Percentiles rank a stretch among this genome's conserved stretches.
Conservation (phyloP, 2,113 vertebrate species). For the Labeo catla region DNA sequence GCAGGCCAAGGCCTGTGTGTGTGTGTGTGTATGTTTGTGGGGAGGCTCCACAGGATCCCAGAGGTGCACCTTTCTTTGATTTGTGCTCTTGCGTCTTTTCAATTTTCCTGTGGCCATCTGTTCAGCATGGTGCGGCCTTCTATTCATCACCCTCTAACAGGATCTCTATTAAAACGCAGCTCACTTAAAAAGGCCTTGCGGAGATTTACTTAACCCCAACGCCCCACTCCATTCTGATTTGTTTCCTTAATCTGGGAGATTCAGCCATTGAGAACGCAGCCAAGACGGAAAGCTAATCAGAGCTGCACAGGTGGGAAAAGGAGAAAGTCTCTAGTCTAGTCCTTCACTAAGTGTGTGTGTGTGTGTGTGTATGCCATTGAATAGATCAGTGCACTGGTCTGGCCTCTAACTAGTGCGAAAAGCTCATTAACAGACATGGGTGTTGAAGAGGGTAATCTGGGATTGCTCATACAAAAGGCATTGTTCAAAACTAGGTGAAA, state of each 20-base stretch:
- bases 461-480: slow-evolving; percentile 39
- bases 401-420: slow-evolving; percentile 65
- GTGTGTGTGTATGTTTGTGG: slow-evolving; percentile 1
- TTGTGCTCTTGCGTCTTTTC: slow-evolving; percentile 53
- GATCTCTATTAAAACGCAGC: slow-evolving; percentile 63
- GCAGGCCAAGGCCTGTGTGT: slow-evolving; percentile 8
- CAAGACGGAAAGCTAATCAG: slow-evolving; percentile 14
- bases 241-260: slow-evolving; percentile 45
- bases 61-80: slow-evolving; percentile 57
- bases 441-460: slow-evolving; percentile 61
- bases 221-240: slow-evolving; percentile 43
- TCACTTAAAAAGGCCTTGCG: slow-evolving; percentile 57
- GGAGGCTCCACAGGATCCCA: slow-evolving; percentile 45
- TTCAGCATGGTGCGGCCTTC: slow-evolving; percentile 37
- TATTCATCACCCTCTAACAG: slow-evolving; percentile 66
- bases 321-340: slow-evolving; percentile 22
- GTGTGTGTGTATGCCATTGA: slow-evolving; percentile 39
- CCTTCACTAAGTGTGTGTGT: slow-evolving; percentile 21
- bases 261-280: background rate
- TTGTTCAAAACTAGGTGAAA: slow-evolving; percentile 41
- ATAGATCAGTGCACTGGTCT: slow-evolving; percentile 53
- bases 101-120: slow-evolving; percentile 56
- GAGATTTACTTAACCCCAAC: slow-evolving; percentile 58
- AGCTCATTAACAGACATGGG: slow-evolving; percentile 72
- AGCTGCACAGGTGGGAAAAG: slow-evolving; percentile 49